Conservation (phyloP, 2,113 vertebrate species). For the Camelus dromedarius region DNA sequence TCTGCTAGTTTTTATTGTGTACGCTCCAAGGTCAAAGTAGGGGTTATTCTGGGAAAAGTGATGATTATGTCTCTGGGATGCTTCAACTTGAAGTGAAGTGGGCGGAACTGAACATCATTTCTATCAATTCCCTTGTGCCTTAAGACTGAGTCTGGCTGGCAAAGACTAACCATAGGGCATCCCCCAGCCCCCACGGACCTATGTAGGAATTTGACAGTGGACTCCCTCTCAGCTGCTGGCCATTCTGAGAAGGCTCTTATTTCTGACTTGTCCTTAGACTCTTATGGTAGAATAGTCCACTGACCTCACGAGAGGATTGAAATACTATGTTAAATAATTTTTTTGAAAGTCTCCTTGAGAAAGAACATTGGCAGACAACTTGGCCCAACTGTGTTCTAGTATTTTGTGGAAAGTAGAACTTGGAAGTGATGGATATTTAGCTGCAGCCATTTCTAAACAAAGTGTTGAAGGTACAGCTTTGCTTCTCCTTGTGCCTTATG, state of each 20-base stretch:
- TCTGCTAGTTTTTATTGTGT: not conserved
- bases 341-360: not conserved
- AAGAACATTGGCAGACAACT: not conserved
- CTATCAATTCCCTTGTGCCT: not conserved
- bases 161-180: not conserved
- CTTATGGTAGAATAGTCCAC: not conserved
- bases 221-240: not conserved
- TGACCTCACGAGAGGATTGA: not conserved
- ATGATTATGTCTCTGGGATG: not conserved
- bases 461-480: not conserved
- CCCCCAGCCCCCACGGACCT: fast-evolving
- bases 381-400: not conserved
- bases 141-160: not conserved
- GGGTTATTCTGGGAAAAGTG: not conserved
- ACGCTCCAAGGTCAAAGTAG: not conserved
- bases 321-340: not conserved
- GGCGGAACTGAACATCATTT: not conserved
- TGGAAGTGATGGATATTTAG: not conserved
- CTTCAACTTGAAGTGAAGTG: not conserved
- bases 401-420: not conserved
- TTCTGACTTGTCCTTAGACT: not conserved
- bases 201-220: not conserved
- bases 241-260: not conserved
- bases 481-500: not conserved
- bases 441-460: not conserved